phyloP scores from a whole-genome alignment of 2,113 vertebrate species.

The Toxotes chatareus region DNA sequence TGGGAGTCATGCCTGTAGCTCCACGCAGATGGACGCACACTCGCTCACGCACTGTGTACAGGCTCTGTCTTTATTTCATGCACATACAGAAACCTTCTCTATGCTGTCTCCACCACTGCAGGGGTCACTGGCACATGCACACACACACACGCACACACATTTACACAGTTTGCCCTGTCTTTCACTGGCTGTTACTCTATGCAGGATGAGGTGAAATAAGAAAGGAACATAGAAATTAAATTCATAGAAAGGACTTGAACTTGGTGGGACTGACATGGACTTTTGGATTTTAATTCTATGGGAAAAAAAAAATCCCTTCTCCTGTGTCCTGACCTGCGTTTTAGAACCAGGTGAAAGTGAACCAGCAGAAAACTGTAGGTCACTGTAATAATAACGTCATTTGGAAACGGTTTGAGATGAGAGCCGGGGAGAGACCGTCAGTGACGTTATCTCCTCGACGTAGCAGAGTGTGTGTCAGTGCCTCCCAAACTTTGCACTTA shows the following conservation, averaged over 20 bases:
- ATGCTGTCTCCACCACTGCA: conserved; percentile 74
- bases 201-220: conserved; percentile 35
- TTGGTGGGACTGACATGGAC: conserved; percentile 42
- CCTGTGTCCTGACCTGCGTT: conserved; percentile 22
- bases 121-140: conserved; percentile 70
- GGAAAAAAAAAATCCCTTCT: conserved; percentile 13
- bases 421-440: neutral
- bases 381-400: conserved; percentile 12
- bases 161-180: conserved; percentile 42
- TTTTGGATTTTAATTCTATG: conserved; percentile 32
- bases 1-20: conserved; percentile 96
- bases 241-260: conserved; percentile 41
- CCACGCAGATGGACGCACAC: conserved; percentile 27
- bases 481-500: conserved; percentile 86
- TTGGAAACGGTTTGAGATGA: conserved; percentile 26
- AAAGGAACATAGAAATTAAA: conserved; percentile 11
- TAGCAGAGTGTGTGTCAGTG: conserved; percentile 70
- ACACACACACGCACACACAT: conserved; percentile 44
- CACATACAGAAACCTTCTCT: conserved; percentile 65
- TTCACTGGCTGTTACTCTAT: conserved; percentile 58
- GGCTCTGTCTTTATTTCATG: conserved; percentile 64
- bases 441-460: conserved; percentile 26
- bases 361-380: conserved; percentile 16
- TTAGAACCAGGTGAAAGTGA: conserved; percentile 26
- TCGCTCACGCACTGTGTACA: conserved; percentile 74